Conservation (phyloP, 2,797 vertebrate genomes). For the Delichon dasypus region DNA sequence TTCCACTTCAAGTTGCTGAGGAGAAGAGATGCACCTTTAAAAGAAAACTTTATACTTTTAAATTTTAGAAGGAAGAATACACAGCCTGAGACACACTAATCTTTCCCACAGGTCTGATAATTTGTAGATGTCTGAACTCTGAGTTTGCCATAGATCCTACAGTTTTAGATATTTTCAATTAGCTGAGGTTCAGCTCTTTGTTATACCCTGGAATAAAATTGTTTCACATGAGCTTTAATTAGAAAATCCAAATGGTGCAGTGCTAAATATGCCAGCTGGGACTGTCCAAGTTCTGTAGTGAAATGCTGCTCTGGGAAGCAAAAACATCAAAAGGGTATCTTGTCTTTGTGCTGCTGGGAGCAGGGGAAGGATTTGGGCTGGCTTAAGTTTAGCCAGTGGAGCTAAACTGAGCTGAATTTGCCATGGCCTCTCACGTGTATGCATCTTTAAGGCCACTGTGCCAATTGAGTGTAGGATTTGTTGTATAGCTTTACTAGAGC, state of each 20-base stretch:
- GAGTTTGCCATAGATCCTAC: background rate
- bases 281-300: background rate
- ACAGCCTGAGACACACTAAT: fast-evolving
- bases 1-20: background rate
- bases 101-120: background rate
- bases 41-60: background rate
- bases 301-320: background rate
- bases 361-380: background rate
- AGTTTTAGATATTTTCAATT: background rate
- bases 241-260: background rate
- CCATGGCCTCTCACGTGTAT: background rate
- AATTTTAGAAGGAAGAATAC: background rate
- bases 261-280: background rate
- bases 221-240: background rate
- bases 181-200: background rate
- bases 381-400: background rate
- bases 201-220: background rate
- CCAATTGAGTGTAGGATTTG: background rate
- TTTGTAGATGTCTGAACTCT: background rate
- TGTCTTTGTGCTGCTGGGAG: background rate
- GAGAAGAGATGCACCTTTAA: background rate
- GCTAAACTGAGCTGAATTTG: background rate
- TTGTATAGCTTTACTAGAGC: background rate
- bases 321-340: background rate
- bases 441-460: background rate